Evolutionary conservation across 2,888 invertebrate species (phyloP).

Genomic region (Epinotia nisella): DNA sequence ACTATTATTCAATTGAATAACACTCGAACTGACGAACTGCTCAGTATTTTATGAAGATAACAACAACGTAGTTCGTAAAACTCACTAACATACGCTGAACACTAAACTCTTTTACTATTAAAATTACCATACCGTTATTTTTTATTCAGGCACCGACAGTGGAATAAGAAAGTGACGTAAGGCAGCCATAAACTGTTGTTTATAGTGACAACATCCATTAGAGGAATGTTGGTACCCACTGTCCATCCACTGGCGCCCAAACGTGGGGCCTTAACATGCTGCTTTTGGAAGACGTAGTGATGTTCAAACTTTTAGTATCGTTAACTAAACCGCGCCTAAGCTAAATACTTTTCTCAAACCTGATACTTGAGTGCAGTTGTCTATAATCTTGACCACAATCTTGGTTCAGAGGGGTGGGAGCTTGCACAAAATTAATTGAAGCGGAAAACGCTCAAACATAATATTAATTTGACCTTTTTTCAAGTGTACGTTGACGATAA

Average conservation of each 20-base stretch:
- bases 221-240: constrained; percentile 51
- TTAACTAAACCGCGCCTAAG: too few species aligned
- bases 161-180: constrained; percentile 40
- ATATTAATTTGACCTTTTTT: too few species aligned
- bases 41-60: constrained; percentile 8
- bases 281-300: constrained; percentile 59
- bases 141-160: constrained; percentile 38
- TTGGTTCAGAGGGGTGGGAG: too few species aligned
- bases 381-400: background rate
- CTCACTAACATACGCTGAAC: constrained; percentile 38
- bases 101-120: constrained; percentile 43
- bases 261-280: constrained; percentile 59
- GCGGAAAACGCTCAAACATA: too few species aligned
- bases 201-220: constrained; percentile 74
- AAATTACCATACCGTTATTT: constrained; percentile 44
- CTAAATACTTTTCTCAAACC: background rate
- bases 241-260: constrained; percentile 56
- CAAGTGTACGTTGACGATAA: background rate
- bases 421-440: too few species aligned
- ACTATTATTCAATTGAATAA: too few species aligned
- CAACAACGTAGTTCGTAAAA: constrained; percentile 15
- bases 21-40: background rate
- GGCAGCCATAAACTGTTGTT: constrained; percentile 57
- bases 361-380: background rate
- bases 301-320: constrained; percentile 3